phyloP scores from a whole-genome alignment of 2,797 vertebrate species.

The Melanotaenia parkinsoni region DNA sequence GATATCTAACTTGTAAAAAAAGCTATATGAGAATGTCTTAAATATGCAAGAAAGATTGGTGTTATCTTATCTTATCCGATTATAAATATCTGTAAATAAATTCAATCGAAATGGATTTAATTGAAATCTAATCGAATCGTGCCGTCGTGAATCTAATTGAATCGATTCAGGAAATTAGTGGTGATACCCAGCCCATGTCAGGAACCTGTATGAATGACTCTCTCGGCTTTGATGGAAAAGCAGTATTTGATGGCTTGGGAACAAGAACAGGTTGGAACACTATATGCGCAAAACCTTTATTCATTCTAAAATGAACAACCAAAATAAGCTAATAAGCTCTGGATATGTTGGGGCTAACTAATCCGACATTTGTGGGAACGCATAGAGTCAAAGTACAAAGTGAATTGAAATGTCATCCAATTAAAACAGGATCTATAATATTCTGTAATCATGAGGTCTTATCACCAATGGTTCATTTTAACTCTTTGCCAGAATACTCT shows the following conservation, averaged over 20 bases:
- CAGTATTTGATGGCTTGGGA: not conserved
- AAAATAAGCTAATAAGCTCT: not conserved
- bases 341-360: not conserved
- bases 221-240: not conserved
- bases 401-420: not conserved
- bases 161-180: too few species aligned
- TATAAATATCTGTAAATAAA: too few species aligned
- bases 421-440: not conserved
- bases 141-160: too few species aligned
- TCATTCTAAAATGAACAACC: not conserved
- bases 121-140: too few species aligned
- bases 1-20: too few species aligned
- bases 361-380: not conserved
- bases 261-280: not conserved
- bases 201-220: not conserved
- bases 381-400: not conserved
- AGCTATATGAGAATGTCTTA: too few species aligned
- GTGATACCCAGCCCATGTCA: too few species aligned
- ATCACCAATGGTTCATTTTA: not conserved
- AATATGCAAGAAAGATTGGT: too few species aligned
- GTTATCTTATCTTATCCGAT: too few species aligned
- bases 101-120: too few species aligned
- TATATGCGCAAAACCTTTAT: too few species aligned
- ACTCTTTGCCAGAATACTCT: not conserved
- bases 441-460: not conserved